Base-by-base conservation (phyloP, 2,113 vertebrate genomes). In the Sander vitreus region DNA sequence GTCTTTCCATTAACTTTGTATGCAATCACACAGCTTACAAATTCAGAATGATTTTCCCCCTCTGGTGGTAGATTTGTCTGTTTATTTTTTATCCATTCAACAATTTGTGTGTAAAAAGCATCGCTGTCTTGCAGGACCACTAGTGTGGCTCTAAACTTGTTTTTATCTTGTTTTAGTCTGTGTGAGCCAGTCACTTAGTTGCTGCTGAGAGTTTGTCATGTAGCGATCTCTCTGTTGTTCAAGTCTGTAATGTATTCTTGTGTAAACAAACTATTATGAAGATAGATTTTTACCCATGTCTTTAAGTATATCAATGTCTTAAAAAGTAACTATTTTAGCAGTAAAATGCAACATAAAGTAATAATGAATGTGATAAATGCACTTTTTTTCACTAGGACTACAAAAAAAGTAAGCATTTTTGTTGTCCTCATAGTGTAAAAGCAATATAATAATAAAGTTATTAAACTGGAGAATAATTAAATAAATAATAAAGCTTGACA, bases 351-450 rank as follows among this genome's bases (percentile, higher is more conserved):
- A 81, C 71, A 80, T 76, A 54, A 78, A 55, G n/a, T 85, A 78
- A 85, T 69, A 75, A 89, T 87, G 89, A 93, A 94, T 91, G 92
- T 93, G 80, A 93, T 69, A 51, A 64, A 85, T 39, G 88, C 89
- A 88, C 89, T 89, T 89, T 86, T 80, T 78, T 81, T 77, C 78
- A 87, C 81, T 78, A 57, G 48, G 80, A 89, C 74, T 58, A 25
- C 62, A 82, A 81, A 77, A 82, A 39, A 60, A 11, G 13, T 72
- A 58, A 47, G 53, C 10, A 6, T 66, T 91, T 39, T 76, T 64
- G 80, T 87, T 19, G 58, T 85, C 76, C 53, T 80, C 23, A 47
- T 74, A 71, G 65, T 85, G 63, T 79, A 73, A 70, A 92, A 91
- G 90, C 88, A 91, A 92, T 90, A 88, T 73, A 43, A 11, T 43